These are phyloP conservation scores for Habroteleia sp. DNA, from an alignment of 2,888 invertebrate species.

Conservation along the genomic window DNA sequence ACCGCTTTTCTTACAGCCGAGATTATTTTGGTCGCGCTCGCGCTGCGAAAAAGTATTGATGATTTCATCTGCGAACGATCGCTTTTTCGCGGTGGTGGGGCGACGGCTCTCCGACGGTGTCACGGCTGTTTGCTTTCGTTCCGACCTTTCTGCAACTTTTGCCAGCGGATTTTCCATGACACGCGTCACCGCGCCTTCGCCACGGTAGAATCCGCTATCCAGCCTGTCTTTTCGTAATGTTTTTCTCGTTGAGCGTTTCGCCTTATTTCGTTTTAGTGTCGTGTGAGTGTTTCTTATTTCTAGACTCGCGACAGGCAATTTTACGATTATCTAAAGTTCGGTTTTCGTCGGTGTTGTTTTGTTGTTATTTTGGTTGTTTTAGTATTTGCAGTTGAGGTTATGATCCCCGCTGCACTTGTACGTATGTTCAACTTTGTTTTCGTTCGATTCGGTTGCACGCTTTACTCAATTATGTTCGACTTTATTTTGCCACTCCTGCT, in stretches of 20 bases:
- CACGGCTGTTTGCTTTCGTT: not conserved
- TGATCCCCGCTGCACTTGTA: conserved; percentile 6
- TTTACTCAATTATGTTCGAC: not conserved
- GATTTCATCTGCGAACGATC: conserved; percentile 41
- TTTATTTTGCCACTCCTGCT: too few species aligned
- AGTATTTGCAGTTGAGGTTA: conserved; percentile 26
- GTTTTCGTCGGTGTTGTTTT: not conserved
- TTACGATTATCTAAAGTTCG: too few species aligned
- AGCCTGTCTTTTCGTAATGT: too few species aligned
- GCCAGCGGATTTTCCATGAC: too few species aligned
- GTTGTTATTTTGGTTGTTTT: conserved; percentile 23
- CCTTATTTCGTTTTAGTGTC: too few species aligned
- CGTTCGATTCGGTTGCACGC: too few species aligned
- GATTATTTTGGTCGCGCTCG: not conserved
- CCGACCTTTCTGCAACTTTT: not conserved
- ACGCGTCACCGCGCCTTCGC: too few species aligned
- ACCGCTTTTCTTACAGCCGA: too few species aligned
- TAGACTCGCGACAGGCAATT: too few species aligned
- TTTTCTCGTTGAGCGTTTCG: too few species aligned
- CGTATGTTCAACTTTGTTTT: conserved; percentile 35
- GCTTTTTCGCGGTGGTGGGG: conserved; percentile 30
- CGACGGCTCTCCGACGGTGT: conserved; percentile 18
- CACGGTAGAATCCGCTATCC: too few species aligned
- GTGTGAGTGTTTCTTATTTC: too few species aligned
- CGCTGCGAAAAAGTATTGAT: conserved; percentile 47